These are phyloP conservation scores for Harpegnathos saltator DNA, from an alignment of 1,140 invertebrate genomes.

Conservation along the genomic window DNA sequence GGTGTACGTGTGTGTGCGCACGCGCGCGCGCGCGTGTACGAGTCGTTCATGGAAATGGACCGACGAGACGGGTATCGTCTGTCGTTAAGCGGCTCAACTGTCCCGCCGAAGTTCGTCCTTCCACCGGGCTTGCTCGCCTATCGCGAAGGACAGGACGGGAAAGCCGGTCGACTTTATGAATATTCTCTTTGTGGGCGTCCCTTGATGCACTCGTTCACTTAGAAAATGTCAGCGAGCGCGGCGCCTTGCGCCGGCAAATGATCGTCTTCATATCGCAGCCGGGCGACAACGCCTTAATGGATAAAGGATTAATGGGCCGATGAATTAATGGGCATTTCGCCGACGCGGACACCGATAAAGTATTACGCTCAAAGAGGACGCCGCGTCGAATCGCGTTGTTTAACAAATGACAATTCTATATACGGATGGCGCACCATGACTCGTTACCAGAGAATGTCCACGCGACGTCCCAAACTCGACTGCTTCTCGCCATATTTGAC, in stretches of 20 bases:
- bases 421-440: background rate
- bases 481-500: background rate
- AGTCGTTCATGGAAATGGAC: conserved; percentile 64
- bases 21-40: conserved; percentile 6
- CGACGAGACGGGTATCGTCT: conserved; percentile 72
- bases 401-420: conserved; percentile 32
- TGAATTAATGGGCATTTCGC: conserved; percentile 50
- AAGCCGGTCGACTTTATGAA: conserved; percentile 72
- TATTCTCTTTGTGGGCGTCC: conserved; percentile 74
- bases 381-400: background rate
- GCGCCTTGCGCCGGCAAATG: conserved; percentile 63
- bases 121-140: conserved; percentile 11
- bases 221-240: conserved; percentile 65
- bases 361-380: conserved; percentile 39
- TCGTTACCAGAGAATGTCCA: background rate
- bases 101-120: conserved; percentile 54
- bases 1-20: background rate
- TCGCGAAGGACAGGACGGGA: conserved; percentile 63
- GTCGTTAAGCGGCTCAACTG: conserved; percentile 76
- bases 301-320: conserved; percentile 67
- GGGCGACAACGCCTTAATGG: conserved; percentile 59
- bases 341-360: conserved; percentile 27
- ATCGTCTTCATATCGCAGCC: background rate
- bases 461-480: background rate
- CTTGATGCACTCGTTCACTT: conserved; percentile 73